Percentiles rank a stretch among this genome's conserved stretches.
Conservation (phyloP, 2,113 vertebrate species). For the Cnemophilus loriae region DNA sequence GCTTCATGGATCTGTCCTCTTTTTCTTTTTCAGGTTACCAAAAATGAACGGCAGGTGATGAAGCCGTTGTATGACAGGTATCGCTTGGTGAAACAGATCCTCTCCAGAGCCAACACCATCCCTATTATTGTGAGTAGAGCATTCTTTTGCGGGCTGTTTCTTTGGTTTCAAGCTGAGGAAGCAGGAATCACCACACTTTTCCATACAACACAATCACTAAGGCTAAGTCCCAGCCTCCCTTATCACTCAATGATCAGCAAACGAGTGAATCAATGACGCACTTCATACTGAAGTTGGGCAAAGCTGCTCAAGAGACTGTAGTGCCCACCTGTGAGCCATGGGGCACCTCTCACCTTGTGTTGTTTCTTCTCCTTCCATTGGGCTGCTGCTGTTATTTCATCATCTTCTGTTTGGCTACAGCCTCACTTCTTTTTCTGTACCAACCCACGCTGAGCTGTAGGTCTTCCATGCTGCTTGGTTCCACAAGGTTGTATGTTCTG, state of each 20-base stretch:
- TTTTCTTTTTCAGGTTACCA: constrained; percentile 80
- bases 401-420: constrained; percentile 32
- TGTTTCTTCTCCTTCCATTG: constrained; percentile 20
- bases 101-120: constrained; percentile 87
- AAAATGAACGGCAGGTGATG: constrained; percentile 90
- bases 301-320: background rate
- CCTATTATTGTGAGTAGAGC: constrained; percentile 89
- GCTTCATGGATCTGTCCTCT: background rate
- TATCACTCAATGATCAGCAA: background rate
- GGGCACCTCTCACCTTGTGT: background rate
- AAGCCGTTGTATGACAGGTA: constrained; percentile 96
- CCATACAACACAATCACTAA: background rate
- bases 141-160: background rate
- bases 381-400: constrained; percentile 18
- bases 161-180: background rate
- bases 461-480: background rate
- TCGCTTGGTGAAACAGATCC: constrained; percentile 94
- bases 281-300: background rate
- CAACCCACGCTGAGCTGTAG: background rate
- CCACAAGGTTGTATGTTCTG: background rate
- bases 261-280: background rate
- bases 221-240: background rate
- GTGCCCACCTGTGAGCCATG: background rate
- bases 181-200: background rate
- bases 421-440: background rate